phyloP scores from a whole-genome alignment of 2,113 vertebrate genomes.

The Ctenomys sociabilis region DNA sequence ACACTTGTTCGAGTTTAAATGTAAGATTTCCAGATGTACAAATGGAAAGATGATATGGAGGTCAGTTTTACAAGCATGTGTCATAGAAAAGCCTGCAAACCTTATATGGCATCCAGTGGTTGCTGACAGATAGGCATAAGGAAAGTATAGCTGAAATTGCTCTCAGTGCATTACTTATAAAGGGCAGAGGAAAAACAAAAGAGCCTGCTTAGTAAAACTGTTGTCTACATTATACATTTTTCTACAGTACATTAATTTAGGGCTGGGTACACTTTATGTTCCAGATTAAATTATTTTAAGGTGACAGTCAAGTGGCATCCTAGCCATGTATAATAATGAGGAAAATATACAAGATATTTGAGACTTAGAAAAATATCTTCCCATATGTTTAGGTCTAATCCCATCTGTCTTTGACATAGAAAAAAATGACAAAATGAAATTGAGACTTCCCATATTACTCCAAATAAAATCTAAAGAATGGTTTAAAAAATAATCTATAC shows the following conservation, averaged over 20 bases:
- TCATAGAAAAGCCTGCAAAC: not conserved
- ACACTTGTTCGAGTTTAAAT: not conserved
- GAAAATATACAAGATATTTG: slow-evolving; percentile 55
- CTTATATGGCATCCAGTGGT: slow-evolving; percentile 18
- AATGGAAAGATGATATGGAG: not conserved
- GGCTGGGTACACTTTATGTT: not conserved
- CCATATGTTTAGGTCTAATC: slow-evolving; percentile 68
- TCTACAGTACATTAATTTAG: slow-evolving; percentile 13
- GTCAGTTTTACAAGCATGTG: slow-evolving; percentile 18
- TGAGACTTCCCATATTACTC: slow-evolving; percentile 57
- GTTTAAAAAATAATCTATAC: slow-evolving; percentile 53
- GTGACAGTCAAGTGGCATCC: slow-evolving; percentile 60
- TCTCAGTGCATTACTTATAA: not conserved
- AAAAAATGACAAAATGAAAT: slow-evolving; percentile 70
- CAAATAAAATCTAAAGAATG: slow-evolving; percentile 56
- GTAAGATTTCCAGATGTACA: slow-evolving; percentile 10
- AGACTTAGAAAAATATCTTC: slow-evolving; percentile 55
- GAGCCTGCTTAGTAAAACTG: not conserved
- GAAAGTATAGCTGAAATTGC: not conserved
- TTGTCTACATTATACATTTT: slow-evolving; percentile 15
- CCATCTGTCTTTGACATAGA: slow-evolving; percentile 70
- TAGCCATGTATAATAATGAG: slow-evolving; percentile 45
- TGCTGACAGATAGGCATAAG: not conserved
- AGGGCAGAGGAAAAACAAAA: not conserved
- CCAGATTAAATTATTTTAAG: slow-evolving; percentile 57